These are phyloP conservation scores for Drosophila nr. perissopoda DNA, from an alignment of 2,888 invertebrate genomes.

Conservation along the genomic window DNA sequence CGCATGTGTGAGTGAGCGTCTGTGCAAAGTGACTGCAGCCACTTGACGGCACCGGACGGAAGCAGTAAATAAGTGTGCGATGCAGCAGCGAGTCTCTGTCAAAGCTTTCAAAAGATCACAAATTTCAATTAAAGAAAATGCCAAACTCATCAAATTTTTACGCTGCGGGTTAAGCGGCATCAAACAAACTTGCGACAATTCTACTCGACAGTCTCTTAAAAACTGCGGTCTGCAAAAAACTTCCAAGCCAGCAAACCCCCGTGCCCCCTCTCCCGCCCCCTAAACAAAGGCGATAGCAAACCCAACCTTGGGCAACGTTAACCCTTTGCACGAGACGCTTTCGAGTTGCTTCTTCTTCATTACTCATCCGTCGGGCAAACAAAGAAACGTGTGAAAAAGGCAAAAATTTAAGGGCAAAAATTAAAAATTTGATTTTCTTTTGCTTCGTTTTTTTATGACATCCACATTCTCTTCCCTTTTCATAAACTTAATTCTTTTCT, in stretches of 20 bases:
- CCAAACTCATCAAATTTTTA: constrained; percentile 80
- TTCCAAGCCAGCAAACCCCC: constrained; percentile 8
- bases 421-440: constrained; percentile 36
- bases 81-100: constrained; percentile 68
- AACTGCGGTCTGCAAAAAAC: constrained; percentile 59
- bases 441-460: constrained; percentile 4
- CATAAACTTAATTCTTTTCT: constrained; percentile 8
- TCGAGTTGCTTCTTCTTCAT: constrained; percentile 8
- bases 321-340: constrained; percentile 61
- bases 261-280: neutral
- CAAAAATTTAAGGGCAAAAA: constrained; percentile 68
- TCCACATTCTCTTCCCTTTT: neutral
- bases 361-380: constrained; percentile 49
- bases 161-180: constrained; percentile 73
- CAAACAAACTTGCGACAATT: constrained; percentile 62
- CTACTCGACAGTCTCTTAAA: constrained; percentile 50
- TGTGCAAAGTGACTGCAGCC: constrained; percentile 66
- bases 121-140: constrained; percentile 82
- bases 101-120: constrained; percentile 83
- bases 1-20: constrained; percentile 72
- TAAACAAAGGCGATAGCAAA: constrained; percentile 3
- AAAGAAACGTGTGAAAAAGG: constrained; percentile 75
- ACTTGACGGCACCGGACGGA: constrained; percentile 55
- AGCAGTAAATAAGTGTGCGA: constrained; percentile 30
- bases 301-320: constrained; percentile 37